A percentile compares a stretch with the other conserved stretches of the same genome.
Evolutionary conservation across 2,888 invertebrate species (phyloP).

Genomic region (Colostygia pectinataria): DNA sequence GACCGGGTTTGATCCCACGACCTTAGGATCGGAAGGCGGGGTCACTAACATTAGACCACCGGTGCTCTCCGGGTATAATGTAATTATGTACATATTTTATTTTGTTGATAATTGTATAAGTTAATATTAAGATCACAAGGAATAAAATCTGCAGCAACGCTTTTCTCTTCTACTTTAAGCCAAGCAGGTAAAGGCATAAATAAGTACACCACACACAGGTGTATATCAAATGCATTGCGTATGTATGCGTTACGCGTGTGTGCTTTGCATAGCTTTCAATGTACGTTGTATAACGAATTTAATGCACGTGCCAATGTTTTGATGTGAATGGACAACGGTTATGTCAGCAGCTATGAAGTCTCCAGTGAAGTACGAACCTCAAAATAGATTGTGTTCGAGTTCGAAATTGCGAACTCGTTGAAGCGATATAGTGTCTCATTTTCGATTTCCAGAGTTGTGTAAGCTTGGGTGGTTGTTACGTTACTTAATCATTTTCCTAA

Average conservation of each 20-base stretch:
- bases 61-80: no score
- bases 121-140: no score
- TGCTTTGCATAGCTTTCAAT: slow-evolving; percentile 28
- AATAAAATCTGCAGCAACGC: background rate
- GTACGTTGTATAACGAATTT: slow-evolving; percentile 16
- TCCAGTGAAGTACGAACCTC: background rate
- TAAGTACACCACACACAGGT: slow-evolving; percentile 62
- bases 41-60: no score
- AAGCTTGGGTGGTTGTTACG: no score
- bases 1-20: no score
- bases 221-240: slow-evolving; percentile 60
- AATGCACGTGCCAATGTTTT: slow-evolving; percentile 17
- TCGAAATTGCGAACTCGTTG: background rate
- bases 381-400: slow-evolving; percentile 2
- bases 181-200: slow-evolving; percentile 52
- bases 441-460: no score
- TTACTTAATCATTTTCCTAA: no score
- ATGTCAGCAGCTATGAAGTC: slow-evolving; percentile 10
- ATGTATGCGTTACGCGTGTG: slow-evolving; percentile 47
- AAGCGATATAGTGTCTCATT: no score
- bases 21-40: no score
- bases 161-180: slow-evolving; percentile 15
- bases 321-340: slow-evolving; percentile 20
- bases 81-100: no score
- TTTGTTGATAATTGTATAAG: no score